Evolutionary conservation across 2,113 vertebrate species (phyloP), one percentile per base, ranked within the genome.

Genomic region (Carlito syrichta): DNA sequence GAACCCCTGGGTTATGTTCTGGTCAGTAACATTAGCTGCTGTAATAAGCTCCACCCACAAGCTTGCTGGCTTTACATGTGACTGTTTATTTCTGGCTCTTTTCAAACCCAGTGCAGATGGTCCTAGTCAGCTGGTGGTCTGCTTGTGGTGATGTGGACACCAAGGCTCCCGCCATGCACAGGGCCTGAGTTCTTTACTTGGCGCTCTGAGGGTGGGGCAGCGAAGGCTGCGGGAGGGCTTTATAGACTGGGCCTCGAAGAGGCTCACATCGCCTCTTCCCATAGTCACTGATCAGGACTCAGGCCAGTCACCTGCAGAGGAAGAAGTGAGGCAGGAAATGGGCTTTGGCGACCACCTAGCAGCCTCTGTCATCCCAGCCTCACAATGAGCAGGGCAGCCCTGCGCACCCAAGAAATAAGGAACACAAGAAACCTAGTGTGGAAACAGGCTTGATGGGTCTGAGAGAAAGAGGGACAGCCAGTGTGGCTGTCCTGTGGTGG

Each of bases 401-500:
- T 66, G 25, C 56, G 4, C 4, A 45, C 54, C 50, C 35, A 43
- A 35, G 63, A 84, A 74, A 50, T 35, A 32, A 20, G 17, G 3
- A 82, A 27, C 12, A 1, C 13, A 13, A 22, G 45, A 63, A 52
- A 30, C 4, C 66, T 17, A 9, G 14, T 3, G 23, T 23, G 17
- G 62, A 90, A 62, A 19, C 22, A 13, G 50, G 45, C 58, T 62
- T 20, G 17, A 1, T 38, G 22, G 4, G 22, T 68, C 56, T 82
- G 88, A 17, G 48, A 76, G 50, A 27, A 10, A 43, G 16, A 45
- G 20, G 43, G 43, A 5, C 12, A 71, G 43, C 50, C 58, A 17
- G 74, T 0, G 0, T 50, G 68, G 25, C 62, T 27, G 50, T 25
- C 0, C 1, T 3, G 1, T 5, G 6, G 2, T 0, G 11, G 35